Percentiles rank a stretch among this genome's conserved stretches.
Evolutionary conservation across 2,113 vertebrate genomes (phyloP).

Genomic region (Chlamydotis undulata): DNA sequence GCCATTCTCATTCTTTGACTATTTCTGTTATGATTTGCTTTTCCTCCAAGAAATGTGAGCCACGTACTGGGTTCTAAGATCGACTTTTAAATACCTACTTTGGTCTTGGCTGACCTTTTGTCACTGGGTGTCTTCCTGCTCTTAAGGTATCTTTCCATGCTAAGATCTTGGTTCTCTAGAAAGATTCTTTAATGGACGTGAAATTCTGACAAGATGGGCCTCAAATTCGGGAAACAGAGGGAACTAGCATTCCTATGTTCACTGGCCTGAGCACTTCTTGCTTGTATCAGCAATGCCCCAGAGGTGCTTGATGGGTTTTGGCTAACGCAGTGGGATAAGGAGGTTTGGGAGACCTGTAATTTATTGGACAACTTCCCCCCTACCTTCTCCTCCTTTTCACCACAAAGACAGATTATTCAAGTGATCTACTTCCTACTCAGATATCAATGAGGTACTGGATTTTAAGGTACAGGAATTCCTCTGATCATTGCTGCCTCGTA

Average conservation of each 20-base stretch:
- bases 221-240: not conserved
- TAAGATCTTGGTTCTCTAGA: not conserved
- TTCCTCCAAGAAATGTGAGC: not conserved
- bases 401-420: not conserved
- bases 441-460: not conserved
- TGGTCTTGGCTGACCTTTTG: not conserved
- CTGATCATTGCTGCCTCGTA: not conserved
- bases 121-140: not conserved
- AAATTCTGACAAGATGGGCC: not conserved
- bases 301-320: not conserved
- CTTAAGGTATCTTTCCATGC: not conserved
- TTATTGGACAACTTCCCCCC: not conserved
- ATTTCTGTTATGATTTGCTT: not conserved
- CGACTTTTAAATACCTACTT: not conserved
- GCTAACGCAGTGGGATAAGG: not conserved
- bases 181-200: not conserved
- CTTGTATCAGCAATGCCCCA: fast-evolving
- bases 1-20: not conserved
- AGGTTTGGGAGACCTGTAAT: not conserved
- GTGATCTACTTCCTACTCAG: not conserved
- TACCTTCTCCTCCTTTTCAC: not conserved
- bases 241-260: not conserved
- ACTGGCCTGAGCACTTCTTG: not conserved
- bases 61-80: not conserved
- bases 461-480: not conserved